These are phyloP conservation scores for Cephalotes varians DNA, from an alignment of 2,888 invertebrate species.

Conservation along the genomic window DNA sequence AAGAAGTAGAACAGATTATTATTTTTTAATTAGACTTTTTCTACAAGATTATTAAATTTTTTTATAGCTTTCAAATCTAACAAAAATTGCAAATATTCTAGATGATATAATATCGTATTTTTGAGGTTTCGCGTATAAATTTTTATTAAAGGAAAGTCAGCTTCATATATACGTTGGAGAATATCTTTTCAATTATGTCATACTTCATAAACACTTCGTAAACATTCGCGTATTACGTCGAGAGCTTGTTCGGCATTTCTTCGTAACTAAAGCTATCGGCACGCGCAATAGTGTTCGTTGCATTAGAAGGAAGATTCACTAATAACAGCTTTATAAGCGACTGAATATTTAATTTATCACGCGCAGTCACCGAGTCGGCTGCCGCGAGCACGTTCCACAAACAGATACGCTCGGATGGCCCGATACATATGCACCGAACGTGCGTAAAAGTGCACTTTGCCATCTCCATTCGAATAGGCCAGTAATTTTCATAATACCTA, in stretches of 20 bases:
- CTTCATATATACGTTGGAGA: not conserved
- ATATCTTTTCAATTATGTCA: not conserved
- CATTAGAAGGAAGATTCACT: not conserved
- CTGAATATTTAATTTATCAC: constrained; percentile 56
- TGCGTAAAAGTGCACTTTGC: constrained; percentile 36
- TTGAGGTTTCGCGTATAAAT: not conserved
- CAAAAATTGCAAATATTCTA: not conserved
- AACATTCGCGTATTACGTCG: not conserved
- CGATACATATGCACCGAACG: constrained; percentile 44
- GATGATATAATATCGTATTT: not conserved
- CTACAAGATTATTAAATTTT: not conserved
- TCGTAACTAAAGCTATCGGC: constrained; percentile 20
- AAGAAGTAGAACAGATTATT: not conserved
- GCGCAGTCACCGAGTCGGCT: constrained; percentile 6
- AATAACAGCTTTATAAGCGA: constrained; percentile 47
- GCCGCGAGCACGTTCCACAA: constrained; percentile 41
- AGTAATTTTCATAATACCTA: constrained; percentile 47
- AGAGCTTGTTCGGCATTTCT: constrained; percentile 16
- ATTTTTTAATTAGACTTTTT: not conserved
- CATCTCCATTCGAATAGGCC: constrained; percentile 47
- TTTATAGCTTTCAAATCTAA: not conserved
- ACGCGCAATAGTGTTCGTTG: constrained; percentile 9
- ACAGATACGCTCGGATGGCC: constrained; percentile 26
- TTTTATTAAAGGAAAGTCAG: not conserved
- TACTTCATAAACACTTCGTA: not conserved